Evolutionary conservation across 2,797 vertebrate species (phyloP).

Genomic region (Phrynocephalus forsythii): DNA sequence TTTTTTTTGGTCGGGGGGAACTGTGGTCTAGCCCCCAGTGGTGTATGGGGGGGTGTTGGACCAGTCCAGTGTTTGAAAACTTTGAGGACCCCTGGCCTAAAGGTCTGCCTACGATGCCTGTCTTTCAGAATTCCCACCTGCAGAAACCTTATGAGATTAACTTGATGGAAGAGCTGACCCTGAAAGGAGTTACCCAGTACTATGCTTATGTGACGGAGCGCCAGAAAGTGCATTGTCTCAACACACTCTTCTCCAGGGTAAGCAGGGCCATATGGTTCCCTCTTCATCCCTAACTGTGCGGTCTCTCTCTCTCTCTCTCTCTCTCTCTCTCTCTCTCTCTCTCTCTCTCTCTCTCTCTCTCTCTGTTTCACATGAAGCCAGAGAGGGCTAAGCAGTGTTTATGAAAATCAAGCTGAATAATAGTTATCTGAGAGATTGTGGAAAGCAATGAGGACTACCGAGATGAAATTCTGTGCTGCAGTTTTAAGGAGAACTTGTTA

Average conservation of each 20-base stretch:
- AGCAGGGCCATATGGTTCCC: constrained; percentile 49
- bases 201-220: constrained; percentile 98
- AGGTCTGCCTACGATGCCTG: background rate
- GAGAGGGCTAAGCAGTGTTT: no score
- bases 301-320: no score
- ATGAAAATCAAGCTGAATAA: background rate
- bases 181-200: constrained; percentile 99
- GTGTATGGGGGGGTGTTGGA: no score
- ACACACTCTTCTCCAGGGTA: constrained; percentile 98
- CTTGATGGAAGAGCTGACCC: constrained; percentile 98
- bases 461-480: background rate
- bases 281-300: background rate
- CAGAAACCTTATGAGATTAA: constrained; percentile 99
- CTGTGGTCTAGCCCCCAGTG: no score
- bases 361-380: background rate
- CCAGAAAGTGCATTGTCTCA: constrained; percentile 99
- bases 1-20: no score
- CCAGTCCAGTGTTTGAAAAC: no score
- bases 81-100: background rate
- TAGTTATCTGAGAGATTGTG: background rate
- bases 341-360: no score
- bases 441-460: background rate
- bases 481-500: background rate
- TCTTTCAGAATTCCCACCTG: constrained; percentile 90
- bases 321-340: no score